Conservation (phyloP, 2,888 invertebrate genomes). For the Cheilosia scutellata region DNA sequence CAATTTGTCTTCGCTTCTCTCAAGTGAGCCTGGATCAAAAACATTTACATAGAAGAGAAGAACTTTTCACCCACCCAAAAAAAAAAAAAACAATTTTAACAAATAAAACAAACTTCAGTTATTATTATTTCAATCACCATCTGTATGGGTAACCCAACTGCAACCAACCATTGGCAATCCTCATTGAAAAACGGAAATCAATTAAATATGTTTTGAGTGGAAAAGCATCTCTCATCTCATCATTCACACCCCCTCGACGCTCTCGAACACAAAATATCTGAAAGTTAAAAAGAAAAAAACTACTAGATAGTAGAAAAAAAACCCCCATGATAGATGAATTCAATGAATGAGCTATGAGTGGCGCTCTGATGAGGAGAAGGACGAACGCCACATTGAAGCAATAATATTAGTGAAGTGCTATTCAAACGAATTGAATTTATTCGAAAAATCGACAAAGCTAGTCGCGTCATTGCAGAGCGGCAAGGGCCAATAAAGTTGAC, state of each 20-base stretch:
- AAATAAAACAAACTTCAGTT: conserved; percentile 59
- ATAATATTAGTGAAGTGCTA: conserved; percentile 76
- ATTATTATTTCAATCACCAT: conserved; percentile 37
- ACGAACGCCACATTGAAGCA: conserved; percentile 59
- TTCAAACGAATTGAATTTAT: conserved; percentile 77
- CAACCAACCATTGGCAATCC: conserved; percentile 27
- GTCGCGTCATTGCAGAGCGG: conserved; percentile 63
- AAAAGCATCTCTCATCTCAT: conserved; percentile 50
- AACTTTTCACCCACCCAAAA: background rate
- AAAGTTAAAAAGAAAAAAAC: conserved; percentile 2
- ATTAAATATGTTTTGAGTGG: conserved; percentile 70
- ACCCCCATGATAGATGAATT: conserved; percentile 45
- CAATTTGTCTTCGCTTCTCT: conserved; percentile 24
- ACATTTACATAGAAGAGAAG: conserved; percentile 24
- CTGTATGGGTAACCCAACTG: conserved; percentile 21
- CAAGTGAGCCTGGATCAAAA: conserved; percentile 33
- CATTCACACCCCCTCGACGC: conserved; percentile 15
- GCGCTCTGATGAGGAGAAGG: conserved; percentile 12
- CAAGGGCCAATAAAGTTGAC: conserved; percentile 64
- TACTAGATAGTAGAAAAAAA: conserved; percentile 4
- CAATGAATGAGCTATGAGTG: conserved; percentile 47
- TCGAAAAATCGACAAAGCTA: conserved; percentile 73
- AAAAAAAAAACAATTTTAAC: conserved; percentile 26
- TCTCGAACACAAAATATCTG: conserved; percentile 30
- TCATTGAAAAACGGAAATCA: conserved; percentile 68